Percentiles rank a stretch among this genome's conserved stretches.
phyloP scores from a whole-genome alignment of 2,113 vertebrate genomes.

The Bagarius yarrelli region DNA sequence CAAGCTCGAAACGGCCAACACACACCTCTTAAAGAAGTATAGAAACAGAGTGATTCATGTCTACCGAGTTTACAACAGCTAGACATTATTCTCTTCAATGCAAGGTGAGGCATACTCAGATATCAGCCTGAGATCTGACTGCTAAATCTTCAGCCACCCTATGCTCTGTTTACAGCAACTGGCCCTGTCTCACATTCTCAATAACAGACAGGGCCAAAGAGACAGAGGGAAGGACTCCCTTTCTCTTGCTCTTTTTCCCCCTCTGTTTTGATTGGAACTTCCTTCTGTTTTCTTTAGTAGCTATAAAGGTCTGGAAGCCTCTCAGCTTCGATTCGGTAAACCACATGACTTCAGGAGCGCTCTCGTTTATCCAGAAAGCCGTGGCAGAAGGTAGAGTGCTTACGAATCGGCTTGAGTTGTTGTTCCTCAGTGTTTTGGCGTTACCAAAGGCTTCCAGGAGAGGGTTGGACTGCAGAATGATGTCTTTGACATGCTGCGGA shows the following conservation, averaged over 20 bases:
- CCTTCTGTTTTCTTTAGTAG: constrained; percentile 33
- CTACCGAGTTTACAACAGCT: constrained; percentile 1
- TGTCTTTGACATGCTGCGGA: constrained; percentile 93
- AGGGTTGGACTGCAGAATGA: constrained; percentile 96
- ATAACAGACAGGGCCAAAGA: constrained; percentile 23
- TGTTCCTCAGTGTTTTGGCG: constrained; percentile 95
- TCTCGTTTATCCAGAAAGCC: constrained; percentile 27
- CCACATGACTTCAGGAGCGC: neutral
- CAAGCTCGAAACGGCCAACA: neutral
- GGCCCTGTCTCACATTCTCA: constrained; percentile 47
- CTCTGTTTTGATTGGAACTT: constrained; percentile 38
- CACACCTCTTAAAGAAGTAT: neutral
- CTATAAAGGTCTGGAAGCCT: constrained; percentile 15
- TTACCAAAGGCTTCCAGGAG: constrained; percentile 96
- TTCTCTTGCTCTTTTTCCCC: neutral
- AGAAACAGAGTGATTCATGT: neutral
- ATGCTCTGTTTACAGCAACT: constrained; percentile 39
- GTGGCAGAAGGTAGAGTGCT: constrained; percentile 58
- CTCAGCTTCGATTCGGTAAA: constrained; percentile 15
- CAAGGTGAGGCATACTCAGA: neutral
- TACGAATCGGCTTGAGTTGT: constrained; percentile 98
- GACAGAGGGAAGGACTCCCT: neutral
- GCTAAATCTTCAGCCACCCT: constrained; percentile 33
- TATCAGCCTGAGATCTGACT: constrained; percentile 34
- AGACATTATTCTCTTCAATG: neutral